Evolutionary conservation across 2,888 invertebrate genomes (phyloP).

Genomic region (Acanthosepion pharaonis): DNA sequence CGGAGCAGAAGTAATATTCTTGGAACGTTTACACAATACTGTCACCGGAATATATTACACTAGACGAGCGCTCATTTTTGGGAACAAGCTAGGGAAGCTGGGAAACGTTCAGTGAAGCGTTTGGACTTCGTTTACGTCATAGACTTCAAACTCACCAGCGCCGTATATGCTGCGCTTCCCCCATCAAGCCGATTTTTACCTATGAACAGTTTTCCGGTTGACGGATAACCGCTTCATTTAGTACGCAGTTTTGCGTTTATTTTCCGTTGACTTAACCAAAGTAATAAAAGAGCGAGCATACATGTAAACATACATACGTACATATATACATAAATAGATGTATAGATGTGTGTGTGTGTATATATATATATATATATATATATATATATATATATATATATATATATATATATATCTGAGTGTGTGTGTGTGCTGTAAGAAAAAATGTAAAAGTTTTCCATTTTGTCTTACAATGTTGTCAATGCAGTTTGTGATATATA

Average conservation of each 20-base stretch:
- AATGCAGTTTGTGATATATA: too few species aligned
- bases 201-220: conserved; percentile 15
- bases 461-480: too few species aligned
- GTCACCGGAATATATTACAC: not conserved
- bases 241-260: not conserved
- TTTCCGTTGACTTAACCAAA: conserved; percentile 17
- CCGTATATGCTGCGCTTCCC: not conserved
- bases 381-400: not conserved
- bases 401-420: too few species aligned
- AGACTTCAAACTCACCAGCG: not conserved
- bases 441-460: too few species aligned
- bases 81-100: not conserved
- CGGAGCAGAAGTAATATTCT: not conserved
- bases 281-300: not conserved
- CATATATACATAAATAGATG: not conserved
- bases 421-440: too few species aligned
- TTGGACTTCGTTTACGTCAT: not conserved
- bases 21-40: not conserved
- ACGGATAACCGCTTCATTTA: not conserved
- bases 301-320: not conserved
- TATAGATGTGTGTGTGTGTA: too few species aligned
- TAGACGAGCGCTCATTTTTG: not conserved
- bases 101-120: not conserved
- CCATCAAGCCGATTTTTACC: not conserved
- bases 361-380: not conserved